These are phyloP conservation scores for Stenoptilia bipunctidactyla DNA, from an alignment of 2,888 invertebrate species.

Conservation along the genomic window DNA sequence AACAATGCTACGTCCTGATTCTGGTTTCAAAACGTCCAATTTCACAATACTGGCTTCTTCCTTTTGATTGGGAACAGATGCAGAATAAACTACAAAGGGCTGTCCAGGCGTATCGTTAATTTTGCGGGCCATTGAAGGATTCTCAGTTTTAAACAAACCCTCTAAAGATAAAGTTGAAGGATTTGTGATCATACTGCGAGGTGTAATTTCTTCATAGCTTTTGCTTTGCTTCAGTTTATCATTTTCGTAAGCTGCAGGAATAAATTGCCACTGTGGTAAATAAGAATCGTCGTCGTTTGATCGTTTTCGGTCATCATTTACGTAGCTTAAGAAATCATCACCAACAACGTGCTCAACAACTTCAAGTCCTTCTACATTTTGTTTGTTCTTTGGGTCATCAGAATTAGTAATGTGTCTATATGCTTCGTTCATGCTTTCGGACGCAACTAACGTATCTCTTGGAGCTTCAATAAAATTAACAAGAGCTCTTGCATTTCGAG, in stretches of 20 bases:
- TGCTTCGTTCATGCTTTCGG: slow-evolving; percentile 62
- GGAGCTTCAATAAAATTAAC: slow-evolving; percentile 43
- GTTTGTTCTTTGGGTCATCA: slow-evolving; percentile 15
- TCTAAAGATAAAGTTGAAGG: slow-evolving; percentile 78
- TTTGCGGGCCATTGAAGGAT: slow-evolving; percentile 39
- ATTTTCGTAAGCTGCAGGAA: slow-evolving; percentile 62
- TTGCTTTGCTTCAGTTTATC: slow-evolving; percentile 39
- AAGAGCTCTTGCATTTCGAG: slow-evolving; percentile 57
- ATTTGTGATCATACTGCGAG: slow-evolving; percentile 52
- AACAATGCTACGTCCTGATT: slow-evolving; percentile 38
- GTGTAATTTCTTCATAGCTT: slow-evolving; percentile 48
- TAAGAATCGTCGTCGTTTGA: slow-evolving; percentile 30
- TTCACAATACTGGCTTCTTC: slow-evolving; percentile 43
- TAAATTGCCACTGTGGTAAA: slow-evolving; percentile 48
- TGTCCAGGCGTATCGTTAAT: slow-evolving; percentile 26
- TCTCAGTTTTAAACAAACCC: slow-evolving; percentile 74
- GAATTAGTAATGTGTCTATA: slow-evolving; percentile 48
- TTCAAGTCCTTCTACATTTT: slow-evolving; percentile 18
- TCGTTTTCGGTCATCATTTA: slow-evolving; percentile 47
- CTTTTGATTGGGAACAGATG: slow-evolving; percentile 36
- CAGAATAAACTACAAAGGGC: slow-evolving; percentile 61
- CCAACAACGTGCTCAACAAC: slow-evolving; percentile 33
- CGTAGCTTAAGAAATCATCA: slow-evolving; percentile 48
- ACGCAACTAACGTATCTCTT: slow-evolving; percentile 57
- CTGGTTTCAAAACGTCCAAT: slow-evolving; percentile 38